Evolutionary conservation across 2,797 vertebrate genomes (phyloP).

Genomic region (Sebastes paucispinis): DNA sequence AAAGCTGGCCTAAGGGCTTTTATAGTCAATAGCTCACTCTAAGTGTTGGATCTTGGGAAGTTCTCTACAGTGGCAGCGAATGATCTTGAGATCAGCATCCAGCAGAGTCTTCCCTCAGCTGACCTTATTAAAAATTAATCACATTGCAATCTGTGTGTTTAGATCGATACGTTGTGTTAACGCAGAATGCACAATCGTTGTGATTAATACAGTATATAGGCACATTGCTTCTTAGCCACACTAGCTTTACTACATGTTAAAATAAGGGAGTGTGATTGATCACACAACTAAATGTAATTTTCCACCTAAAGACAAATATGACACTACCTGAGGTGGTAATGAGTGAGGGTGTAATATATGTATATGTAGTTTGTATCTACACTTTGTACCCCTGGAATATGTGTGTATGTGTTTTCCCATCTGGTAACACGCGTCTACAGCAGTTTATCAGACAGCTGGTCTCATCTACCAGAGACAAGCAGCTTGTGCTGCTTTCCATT

Average conservation of each 20-base stretch:
- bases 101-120: slow-evolving; percentile 30
- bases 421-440: slow-evolving; percentile 38
- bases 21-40: slow-evolving; percentile 56
- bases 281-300: slow-evolving; percentile 38
- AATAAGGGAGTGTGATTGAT: slow-evolving; percentile 36
- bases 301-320: slow-evolving; percentile 32
- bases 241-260: slow-evolving; percentile 48
- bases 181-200: slow-evolving; percentile 35
- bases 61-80: slow-evolving; percentile 62
- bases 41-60: slow-evolving; percentile 45
- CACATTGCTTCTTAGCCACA: slow-evolving; percentile 26
- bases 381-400: slow-evolving; percentile 16
- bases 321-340: slow-evolving; percentile 44
- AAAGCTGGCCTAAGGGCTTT: slow-evolving; percentile 44
- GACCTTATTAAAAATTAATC: slow-evolving; percentile 76
- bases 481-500: slow-evolving; percentile 52
- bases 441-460: slow-evolving; percentile 62
- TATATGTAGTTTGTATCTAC: slow-evolving; percentile 7
- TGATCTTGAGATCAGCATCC: slow-evolving; percentile 55
- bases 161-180: slow-evolving; percentile 65
- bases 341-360: slow-evolving; percentile 11
- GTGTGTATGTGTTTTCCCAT: slow-evolving; percentile 31
- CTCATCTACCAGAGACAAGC: slow-evolving; percentile 41
- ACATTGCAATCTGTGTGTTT: slow-evolving; percentile 59
- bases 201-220: slow-evolving; percentile 65